Conservation (phyloP, 1,140 invertebrate genomes). For the Papilio xuthus region DNA sequence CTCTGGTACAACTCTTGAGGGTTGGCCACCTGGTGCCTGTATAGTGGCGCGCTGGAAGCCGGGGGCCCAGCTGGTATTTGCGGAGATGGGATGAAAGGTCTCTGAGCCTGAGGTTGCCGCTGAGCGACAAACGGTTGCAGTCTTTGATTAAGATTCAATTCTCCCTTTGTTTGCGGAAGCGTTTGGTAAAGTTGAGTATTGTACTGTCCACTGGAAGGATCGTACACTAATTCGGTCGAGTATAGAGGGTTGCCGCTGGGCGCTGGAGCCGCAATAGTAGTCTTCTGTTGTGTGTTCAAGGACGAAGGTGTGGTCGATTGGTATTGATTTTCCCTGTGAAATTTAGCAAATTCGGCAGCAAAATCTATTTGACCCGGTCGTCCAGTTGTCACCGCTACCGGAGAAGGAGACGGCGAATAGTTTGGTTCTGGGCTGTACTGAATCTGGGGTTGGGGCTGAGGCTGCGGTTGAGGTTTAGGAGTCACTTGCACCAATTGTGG, state of each 20-base stretch:
- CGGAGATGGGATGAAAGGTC: conserved; percentile 76
- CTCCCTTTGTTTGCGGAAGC: conserved; percentile 87
- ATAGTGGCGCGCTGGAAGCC: conserved; percentile 73
- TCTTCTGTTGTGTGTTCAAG: conserved; percentile 63
- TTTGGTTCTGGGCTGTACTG: conserved; percentile 83
- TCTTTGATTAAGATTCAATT: conserved; percentile 87
- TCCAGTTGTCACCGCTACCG: conserved; percentile 63
- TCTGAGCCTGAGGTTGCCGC: conserved; percentile 73
- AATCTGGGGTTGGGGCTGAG: conserved; percentile 82
- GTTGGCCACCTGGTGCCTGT: conserved; percentile 75
- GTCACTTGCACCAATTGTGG: conserved; percentile 84
- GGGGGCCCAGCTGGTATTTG: conserved; percentile 64
- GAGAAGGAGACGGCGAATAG: conserved; percentile 71
- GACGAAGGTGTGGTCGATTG: conserved; percentile 73
- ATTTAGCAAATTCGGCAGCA: conserved; percentile 88
- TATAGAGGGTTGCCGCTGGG: conserved; percentile 85
- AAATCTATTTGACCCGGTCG: conserved; percentile 84
- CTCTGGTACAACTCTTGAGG: conserved; percentile 87
- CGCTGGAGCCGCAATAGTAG: conserved; percentile 61
- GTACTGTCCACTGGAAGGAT: conserved; percentile 90
- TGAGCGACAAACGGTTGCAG: conserved; percentile 88
- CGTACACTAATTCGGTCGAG: conserved; percentile 89
- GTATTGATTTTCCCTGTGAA: conserved; percentile 88
- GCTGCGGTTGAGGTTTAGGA: conserved; percentile 68
- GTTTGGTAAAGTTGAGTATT: conserved; percentile 90